Base-by-base conservation (phyloP, 2,888 invertebrate genomes). In the Hirtodrosophila trivittata region DNA sequence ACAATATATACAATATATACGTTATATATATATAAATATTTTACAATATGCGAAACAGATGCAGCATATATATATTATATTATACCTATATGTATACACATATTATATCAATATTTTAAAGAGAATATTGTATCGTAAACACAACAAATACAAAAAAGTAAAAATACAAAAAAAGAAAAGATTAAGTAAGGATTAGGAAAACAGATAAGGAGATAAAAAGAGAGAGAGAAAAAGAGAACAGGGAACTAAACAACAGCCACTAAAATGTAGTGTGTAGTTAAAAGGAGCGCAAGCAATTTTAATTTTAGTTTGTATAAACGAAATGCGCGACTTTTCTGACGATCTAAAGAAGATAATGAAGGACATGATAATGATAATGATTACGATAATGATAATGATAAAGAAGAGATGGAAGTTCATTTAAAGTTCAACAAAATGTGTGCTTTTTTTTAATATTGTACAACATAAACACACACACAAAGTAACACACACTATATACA, bases 161-260 rank as follows among this genome's bases (percentile, higher is more conserved):
- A 47, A 47, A 39, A 47, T 70, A 54, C 30, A 51, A 66, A 50
- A 59, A 54, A 26, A 39, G 13, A 10, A 37, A 41, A 33, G 10
- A n/a, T n/a, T 38, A 9, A 38, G 10, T 3, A 13, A 10, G 14
- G 21, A 13, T 8, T 5, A 39, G 9, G 30, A 57, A 9, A 38
- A 39, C 49, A 52, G 16, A 45, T 39, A 39, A 41, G 32, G n/a
- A n/a, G n/a, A n/a, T n/a, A n/a, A n/a, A 52, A 14, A 56, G 30
- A 56, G 52, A 43, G 45, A 52, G 45, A 58, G 35, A 74, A 56
- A 71, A 49, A 67, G 73, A 81, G 65, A 77, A 62, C 67, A 80
- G 83, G 64, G 63, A 81, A 83, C 81, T 86, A 84, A 84, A 86
- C 72, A 77, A 86, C 70, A 73, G 65, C 70, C 75, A 83, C 66